phyloP scores from a whole-genome alignment of 2,797 vertebrate genomes.

The Morus bassanus region DNA sequence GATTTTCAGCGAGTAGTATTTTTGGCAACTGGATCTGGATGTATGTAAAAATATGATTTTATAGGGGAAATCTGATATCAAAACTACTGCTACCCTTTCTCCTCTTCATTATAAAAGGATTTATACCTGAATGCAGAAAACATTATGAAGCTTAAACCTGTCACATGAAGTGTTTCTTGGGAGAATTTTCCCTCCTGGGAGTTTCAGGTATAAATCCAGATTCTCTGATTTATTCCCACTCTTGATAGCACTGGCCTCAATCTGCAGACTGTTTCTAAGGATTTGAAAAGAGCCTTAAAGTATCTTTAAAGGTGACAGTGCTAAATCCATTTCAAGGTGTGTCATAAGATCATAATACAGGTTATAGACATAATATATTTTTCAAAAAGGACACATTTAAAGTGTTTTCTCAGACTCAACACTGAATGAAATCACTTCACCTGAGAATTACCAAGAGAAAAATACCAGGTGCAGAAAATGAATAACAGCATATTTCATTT shows the following conservation, averaged over 20 bases:
- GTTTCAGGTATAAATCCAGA: neutral
- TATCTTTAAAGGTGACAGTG: neutral
- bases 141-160: neutral
- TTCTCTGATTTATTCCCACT: slow-evolving; percentile 13
- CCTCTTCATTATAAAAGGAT: slow-evolving; percentile 2
- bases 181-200: neutral
- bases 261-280: neutral
- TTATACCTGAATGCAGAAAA: neutral
- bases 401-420: neutral
- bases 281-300: slow-evolving; percentile 18
- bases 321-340: neutral
- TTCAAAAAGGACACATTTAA: neutral
- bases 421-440: neutral
- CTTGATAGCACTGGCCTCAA: neutral
- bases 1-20: neutral
- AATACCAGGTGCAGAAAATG: neutral
- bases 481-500: neutral
- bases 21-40: neutral
- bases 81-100: neutral
- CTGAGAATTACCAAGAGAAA: neutral
- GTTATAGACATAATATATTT: neutral
- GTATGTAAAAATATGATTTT: neutral
- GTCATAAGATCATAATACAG: neutral
- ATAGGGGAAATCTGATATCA: neutral
- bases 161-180: neutral